phyloP scores from a whole-genome alignment of 2,113 vertebrate genomes.

The Desmodus rotundus region DNA sequence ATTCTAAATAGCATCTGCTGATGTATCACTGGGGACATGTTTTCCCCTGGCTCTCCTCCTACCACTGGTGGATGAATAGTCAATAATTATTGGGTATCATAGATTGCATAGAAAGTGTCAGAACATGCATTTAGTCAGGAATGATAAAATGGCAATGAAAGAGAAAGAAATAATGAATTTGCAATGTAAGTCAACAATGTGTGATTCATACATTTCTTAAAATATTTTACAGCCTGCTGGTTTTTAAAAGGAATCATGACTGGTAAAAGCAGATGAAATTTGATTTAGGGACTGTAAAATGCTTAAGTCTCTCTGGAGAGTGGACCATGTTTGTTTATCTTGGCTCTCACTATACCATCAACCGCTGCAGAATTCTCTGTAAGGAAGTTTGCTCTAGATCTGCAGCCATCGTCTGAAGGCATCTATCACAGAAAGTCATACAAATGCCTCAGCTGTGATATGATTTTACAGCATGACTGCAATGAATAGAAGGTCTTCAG shows the following conservation, averaged over 20 bases:
- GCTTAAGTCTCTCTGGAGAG: slow-evolving; percentile 41
- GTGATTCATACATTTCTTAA: slow-evolving; percentile 19
- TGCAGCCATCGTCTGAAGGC: neutral
- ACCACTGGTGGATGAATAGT: slow-evolving; percentile 54
- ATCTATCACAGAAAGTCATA: slow-evolving; percentile 3
- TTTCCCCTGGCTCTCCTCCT: slow-evolving; percentile 48
- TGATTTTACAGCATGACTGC: slow-evolving; percentile 5
- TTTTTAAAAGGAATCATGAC: neutral
- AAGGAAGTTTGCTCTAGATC: neutral
- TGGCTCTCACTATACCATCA: neutral
- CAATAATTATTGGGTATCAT: slow-evolving; percentile 60
- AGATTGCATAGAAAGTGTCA: slow-evolving; percentile 66
- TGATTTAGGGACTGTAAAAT: slow-evolving; percentile 47
- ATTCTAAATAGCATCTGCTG: slow-evolving; percentile 35
- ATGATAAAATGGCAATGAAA: slow-evolving; percentile 63
- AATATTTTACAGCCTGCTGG: slow-evolving; percentile 20
- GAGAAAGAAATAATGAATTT: slow-evolving; percentile 46
- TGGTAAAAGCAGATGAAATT: slow-evolving; percentile 18
- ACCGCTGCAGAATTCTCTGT: neutral
- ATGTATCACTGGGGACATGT: slow-evolving; percentile 21
- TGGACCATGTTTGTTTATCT: neutral
- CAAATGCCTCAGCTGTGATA: neutral
- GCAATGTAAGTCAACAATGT: slow-evolving; percentile 23
- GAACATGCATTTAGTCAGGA: slow-evolving; percentile 56
- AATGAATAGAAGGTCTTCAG: neutral